Percentiles rank a stretch among this genome's conserved stretches.
Conservation (phyloP, 2,797 vertebrate species). For the Anguilla obscura region DNA sequence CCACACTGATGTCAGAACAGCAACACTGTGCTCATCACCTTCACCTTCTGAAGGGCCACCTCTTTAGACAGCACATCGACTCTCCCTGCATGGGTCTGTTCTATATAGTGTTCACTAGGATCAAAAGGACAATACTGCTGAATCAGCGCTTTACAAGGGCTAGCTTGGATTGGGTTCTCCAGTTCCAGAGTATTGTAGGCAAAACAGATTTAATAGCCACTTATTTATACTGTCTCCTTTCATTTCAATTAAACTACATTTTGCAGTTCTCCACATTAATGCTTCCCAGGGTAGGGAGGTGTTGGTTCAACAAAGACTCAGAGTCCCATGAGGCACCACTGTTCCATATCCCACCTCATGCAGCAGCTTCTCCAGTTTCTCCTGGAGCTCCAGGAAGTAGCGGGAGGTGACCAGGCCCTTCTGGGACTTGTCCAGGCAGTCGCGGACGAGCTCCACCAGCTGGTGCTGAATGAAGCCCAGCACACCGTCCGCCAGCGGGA, state of each 20-base stretch:
- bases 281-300: no score
- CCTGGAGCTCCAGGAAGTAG: constrained; percentile 96
- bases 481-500: constrained; percentile 90
- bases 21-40: background rate
- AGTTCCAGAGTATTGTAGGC: background rate
- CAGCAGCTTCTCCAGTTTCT: constrained; percentile 93
- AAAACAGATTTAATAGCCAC: background rate
- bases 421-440: constrained; percentile 94
- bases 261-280: no score
- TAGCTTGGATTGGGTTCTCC: background rate
- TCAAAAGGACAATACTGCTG: no score
- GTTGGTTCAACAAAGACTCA: background rate
- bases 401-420: constrained; percentile 91
- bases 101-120: background rate
- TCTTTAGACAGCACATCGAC: background rate
- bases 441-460: constrained; percentile 89
- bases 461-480: constrained; percentile 99
- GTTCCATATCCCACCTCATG: constrained; percentile 77
- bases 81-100: background rate
- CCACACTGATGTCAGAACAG: background rate
- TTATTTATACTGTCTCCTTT: background rate
- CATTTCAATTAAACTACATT: background rate
- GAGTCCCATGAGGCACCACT: background rate
- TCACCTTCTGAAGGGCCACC: background rate
- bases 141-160: background rate